A percentile compares a stretch with the other conserved stretches of the same genome.
Conservation (phyloP, 1,140 invertebrate genomes). For the Drosophila chauvacae region DNA sequence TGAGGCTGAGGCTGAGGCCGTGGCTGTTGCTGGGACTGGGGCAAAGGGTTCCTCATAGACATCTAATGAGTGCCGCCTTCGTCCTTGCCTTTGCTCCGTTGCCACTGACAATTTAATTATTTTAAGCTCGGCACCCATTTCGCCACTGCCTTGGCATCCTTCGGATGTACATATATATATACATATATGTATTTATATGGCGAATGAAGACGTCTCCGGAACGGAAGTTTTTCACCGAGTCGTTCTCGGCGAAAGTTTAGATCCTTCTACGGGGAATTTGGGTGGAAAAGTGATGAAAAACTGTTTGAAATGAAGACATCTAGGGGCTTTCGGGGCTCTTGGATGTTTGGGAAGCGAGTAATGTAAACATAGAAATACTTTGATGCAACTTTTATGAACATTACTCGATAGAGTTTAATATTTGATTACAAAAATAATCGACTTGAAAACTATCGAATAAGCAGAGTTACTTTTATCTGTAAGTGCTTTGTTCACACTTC, state of each 20-base stretch:
- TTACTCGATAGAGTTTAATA: not conserved
- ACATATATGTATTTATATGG: not conserved
- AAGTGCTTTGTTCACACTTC: too few species aligned
- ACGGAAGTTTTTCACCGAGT: conserved; percentile 32
- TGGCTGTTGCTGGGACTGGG: not conserved
- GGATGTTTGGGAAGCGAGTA: not conserved
- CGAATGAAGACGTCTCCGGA: conserved; percentile 28
- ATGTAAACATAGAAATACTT: not conserved
- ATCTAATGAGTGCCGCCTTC: conserved; percentile 54
- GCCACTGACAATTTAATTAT: conserved; percentile 80
- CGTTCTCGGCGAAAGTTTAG: conserved; percentile 18
- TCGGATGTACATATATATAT: not conserved
- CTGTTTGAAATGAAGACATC: conserved; percentile 21
- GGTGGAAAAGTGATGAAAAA: not conserved
- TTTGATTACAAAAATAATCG: not conserved
- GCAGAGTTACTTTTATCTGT: too few species aligned
- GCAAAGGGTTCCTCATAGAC: conserved; percentile 65
- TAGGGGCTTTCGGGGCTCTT: not conserved
- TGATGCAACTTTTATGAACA: not conserved
- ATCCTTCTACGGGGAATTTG: conserved; percentile 23
- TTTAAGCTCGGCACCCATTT: conserved; percentile 62
- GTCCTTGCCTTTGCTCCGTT: conserved; percentile 35
- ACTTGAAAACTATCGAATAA: not conserved
- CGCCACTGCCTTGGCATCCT: conserved; percentile 4
- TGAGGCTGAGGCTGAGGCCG: not conserved